Evolutionary conservation across 2,113 vertebrate genomes (phyloP), one percentile per base, ranked within the genome.

Genomic region (Pelecanoides urinatrix): DNA sequence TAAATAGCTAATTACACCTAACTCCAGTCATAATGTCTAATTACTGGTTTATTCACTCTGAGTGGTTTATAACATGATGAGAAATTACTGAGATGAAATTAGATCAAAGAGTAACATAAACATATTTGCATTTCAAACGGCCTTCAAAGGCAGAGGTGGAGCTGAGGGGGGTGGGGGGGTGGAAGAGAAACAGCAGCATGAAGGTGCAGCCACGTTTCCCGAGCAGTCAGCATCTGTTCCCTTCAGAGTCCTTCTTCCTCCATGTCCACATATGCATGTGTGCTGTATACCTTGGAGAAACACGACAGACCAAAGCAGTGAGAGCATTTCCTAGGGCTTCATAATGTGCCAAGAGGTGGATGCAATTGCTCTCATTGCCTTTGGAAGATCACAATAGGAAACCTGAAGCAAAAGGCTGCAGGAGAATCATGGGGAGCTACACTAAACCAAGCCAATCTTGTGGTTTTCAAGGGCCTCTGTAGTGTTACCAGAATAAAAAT

Each of bases 41-140:
- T 96, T 94, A 63, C 72, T 85, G 56, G 87, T 96, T 95, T 95
- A 92, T 90, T 91, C 97, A 92, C 58, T 95, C 72, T 23, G 15
- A 96, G 74, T 65, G 76, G 68, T 93, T 97, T 86, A 58, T 70
- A 92, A 94, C 38, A 83, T 30, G 86, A 89, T 21, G 68, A 88
- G 76, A 70, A 62, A 82, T 93, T 91, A 86, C 90, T 32, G 61
- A 83, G 81, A 86, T 87, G 50, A 94, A 89, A 94, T 82, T 50
- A 90, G 86, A 94, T 95, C 94, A 92, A 94, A 91, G 58, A 59
- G 56, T 63, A 84, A 40, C 68, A 75, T 67, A 53, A 59, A 61
- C 3, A 66, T 87, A 71, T 92, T 58, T 88, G 80, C 79, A 88
- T 92, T 95, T 94, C 77, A 81, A 68, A 59, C 61, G 38, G 59